These are phyloP conservation scores for Eudasyphora cyanicolor DNA, from an alignment of 2,888 invertebrate genomes.

Conservation along the genomic window DNA sequence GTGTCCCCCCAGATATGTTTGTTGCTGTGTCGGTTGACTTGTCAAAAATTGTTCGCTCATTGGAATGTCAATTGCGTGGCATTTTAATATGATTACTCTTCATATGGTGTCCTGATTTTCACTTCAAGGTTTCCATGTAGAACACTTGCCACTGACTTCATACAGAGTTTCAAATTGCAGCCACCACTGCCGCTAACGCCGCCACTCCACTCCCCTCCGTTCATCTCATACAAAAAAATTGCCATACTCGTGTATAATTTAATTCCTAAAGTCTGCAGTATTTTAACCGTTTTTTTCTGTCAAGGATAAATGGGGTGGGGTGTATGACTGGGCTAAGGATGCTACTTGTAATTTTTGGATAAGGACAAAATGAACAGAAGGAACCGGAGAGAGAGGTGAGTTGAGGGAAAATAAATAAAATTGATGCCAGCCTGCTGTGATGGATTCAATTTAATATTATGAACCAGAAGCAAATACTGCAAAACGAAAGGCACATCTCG, in stretches of 20 bases:
- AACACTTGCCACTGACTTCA: constrained; percentile 39
- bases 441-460: constrained; percentile 64
- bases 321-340: background rate
- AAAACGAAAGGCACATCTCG: constrained; percentile 9
- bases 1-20: background rate
- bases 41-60: constrained; percentile 58
- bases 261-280: constrained; percentile 60
- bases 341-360: background rate
- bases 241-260: constrained; percentile 51
- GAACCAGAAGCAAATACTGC: constrained; percentile 49
- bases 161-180: constrained; percentile 30
- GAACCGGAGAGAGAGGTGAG: background rate
- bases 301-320: background rate
- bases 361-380: background rate
- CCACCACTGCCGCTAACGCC: background rate
- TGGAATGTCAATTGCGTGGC: constrained; percentile 65
- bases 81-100: constrained; percentile 66
- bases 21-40: constrained; percentile 37
- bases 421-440: constrained; percentile 65
- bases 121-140: constrained; percentile 53
- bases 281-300: constrained; percentile 53
- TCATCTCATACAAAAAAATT: background rate
- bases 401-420: constrained; percentile 57
- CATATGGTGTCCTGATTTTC: constrained; percentile 64
- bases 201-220: background rate